Conservation (phyloP, 2,888 invertebrate species). For the Hanleya hanleyi region DNA sequence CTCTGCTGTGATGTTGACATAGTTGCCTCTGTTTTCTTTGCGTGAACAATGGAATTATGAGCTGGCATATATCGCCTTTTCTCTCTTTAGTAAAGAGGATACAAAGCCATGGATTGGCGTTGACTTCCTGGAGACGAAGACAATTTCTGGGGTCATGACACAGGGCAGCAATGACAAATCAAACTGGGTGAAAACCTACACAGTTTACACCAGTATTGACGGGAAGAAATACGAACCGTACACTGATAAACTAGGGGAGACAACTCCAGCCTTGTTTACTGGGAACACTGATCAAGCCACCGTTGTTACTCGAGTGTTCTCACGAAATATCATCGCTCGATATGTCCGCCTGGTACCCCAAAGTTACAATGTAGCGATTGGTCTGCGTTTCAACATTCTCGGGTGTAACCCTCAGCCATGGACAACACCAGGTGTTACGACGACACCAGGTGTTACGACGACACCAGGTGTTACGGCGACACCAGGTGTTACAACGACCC, state of each 20-base stretch:
- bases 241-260: slow-evolving; percentile 42
- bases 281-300: slow-evolving; percentile 49
- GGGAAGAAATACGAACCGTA: slow-evolving; percentile 52
- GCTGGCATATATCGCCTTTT: too few relatives aligned
- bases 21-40: too few relatives aligned
- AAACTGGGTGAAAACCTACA: slow-evolving; percentile 51
- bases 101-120: slow-evolving; percentile 55
- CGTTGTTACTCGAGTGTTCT: slow-evolving; percentile 52
- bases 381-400: slow-evolving; percentile 9
- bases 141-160: slow-evolving; percentile 56
- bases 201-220: slow-evolving; percentile 50
- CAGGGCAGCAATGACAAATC: slow-evolving; percentile 49
- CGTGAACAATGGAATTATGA: too few relatives aligned
- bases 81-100: slow-evolving; percentile 37
- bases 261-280: slow-evolving; percentile 42
- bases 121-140: slow-evolving; percentile 49
- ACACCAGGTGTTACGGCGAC: not conserved
- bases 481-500: slow-evolving; percentile 30
- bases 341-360: slow-evolving; percentile 34
- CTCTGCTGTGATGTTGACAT: too few relatives aligned
- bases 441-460: not conserved
- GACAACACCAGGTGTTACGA: not conserved
- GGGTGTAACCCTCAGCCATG: slow-evolving; percentile 16
- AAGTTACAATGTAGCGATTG: slow-evolving; percentile 6
- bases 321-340: slow-evolving; percentile 55